phyloP scores from a whole-genome alignment of 2,888 invertebrate species.

The Nemurella pictetii region DNA sequence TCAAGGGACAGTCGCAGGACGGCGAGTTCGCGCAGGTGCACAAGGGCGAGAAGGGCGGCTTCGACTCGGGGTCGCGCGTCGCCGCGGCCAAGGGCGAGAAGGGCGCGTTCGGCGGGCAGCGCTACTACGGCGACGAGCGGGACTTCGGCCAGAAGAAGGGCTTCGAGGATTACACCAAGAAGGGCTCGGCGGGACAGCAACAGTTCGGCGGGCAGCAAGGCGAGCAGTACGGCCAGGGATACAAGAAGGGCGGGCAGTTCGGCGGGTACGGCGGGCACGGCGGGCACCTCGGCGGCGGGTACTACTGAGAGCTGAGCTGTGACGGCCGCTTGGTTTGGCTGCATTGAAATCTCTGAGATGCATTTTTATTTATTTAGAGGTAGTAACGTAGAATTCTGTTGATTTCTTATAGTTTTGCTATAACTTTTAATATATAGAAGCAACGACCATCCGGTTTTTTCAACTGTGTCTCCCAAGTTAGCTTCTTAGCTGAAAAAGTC shows the following conservation, averaged over 20 bases:
- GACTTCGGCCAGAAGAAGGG: slow-evolving; percentile 27
- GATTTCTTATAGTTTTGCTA: too few relatives aligned
- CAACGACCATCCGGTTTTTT: too few relatives aligned
- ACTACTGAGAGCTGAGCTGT: too few relatives aligned
- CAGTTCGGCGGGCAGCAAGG: slow-evolving; percentile 24
- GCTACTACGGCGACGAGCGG: slow-evolving; percentile 27
- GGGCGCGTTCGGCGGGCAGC: slow-evolving; percentile 13
- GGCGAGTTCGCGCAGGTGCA: slow-evolving; percentile 9
- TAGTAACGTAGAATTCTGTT: too few relatives aligned
- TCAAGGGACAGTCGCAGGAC: slow-evolving; percentile 32
- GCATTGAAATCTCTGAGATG: too few relatives aligned
- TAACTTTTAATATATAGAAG: too few relatives aligned
- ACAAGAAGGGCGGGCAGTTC: slow-evolving; percentile 18
- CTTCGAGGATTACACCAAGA: slow-evolving; percentile 29
- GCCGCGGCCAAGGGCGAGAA: slow-evolving; percentile 21
- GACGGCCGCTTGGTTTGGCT: too few relatives aligned
- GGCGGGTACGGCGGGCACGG: slow-evolving; percentile 1
- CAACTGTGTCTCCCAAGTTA: too few relatives aligned
- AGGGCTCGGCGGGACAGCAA: slow-evolving; percentile 9
- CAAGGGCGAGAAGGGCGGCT: slow-evolving; percentile 30
- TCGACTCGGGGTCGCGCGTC: slow-evolving; percentile 20
- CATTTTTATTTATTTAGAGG: too few relatives aligned
- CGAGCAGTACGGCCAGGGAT: slow-evolving; percentile 1
- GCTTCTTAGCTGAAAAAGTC: too few relatives aligned
- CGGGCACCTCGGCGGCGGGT: slow-evolving; percentile 23